phyloP scores from a whole-genome alignment of 2,888 invertebrate species.

The Parnassius orleans region DNA sequence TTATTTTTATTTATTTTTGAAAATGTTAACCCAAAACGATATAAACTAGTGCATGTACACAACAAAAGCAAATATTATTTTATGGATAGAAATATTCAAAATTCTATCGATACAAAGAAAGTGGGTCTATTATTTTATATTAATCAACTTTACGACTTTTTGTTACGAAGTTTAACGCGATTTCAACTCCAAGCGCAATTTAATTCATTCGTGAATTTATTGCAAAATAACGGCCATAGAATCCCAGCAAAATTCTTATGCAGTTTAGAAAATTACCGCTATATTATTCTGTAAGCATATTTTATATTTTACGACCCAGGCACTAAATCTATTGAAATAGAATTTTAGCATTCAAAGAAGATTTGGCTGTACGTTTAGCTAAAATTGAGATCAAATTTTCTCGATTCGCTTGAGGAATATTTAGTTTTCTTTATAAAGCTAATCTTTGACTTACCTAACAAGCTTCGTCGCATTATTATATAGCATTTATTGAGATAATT shows the following conservation, averaged over 20 bases:
- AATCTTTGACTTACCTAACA: too few relatives aligned
- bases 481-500: too few relatives aligned
- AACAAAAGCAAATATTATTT: background rate
- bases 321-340: constrained; percentile 7
- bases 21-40: too few relatives aligned
- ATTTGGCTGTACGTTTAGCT: background rate
- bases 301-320: constrained; percentile 6
- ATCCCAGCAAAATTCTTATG: constrained; percentile 6
- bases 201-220: constrained; percentile 1
- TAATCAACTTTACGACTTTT: background rate
- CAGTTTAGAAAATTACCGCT: constrained; percentile 7
- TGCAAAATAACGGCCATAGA: constrained; percentile 5
- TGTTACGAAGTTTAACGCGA: background rate
- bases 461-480: too few relatives aligned
- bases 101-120: background rate
- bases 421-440: too few relatives aligned
- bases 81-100: background rate
- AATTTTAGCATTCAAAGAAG: constrained; percentile 11
- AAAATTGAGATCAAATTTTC: too few relatives aligned
- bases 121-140: background rate
- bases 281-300: constrained; percentile 6
- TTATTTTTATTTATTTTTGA: too few relatives aligned
- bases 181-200: background rate
- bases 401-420: too few relatives aligned
- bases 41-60: too few relatives aligned